phyloP scores from a whole-genome alignment of 2,113 vertebrate species.

The Choloepus hoffmanni region DNA sequence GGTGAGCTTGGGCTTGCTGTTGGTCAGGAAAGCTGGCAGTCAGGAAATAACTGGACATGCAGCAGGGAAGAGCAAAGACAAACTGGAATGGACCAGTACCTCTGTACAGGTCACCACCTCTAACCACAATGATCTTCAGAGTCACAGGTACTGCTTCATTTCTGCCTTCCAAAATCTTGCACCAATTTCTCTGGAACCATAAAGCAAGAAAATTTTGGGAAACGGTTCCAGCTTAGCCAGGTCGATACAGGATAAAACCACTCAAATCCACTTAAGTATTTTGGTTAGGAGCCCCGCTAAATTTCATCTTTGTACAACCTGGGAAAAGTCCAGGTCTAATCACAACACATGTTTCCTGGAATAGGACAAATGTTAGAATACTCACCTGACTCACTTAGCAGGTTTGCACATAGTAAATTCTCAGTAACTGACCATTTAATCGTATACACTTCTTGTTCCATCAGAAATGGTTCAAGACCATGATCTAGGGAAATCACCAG shows the following conservation, averaged over 20 bases:
- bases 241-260: background rate
- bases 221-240: background rate
- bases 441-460: background rate
- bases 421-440: background rate
- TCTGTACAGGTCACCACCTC: background rate
- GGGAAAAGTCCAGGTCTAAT: background rate
- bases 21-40: too few relatives aligned
- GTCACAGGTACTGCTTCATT: too few relatives aligned
- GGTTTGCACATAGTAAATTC: background rate
- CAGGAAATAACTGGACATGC: too few relatives aligned
- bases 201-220: background rate
- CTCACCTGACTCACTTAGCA: background rate
- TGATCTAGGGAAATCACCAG: background rate
- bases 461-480: background rate
- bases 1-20: too few relatives aligned
- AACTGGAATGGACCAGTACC: too few relatives aligned
- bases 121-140: background rate
- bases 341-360: background rate
- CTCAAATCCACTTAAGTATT: background rate
- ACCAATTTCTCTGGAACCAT: too few relatives aligned
- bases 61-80: too few relatives aligned
- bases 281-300: background rate
- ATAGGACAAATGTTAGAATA: background rate
- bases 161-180: too few relatives aligned
- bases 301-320: background rate